phyloP scores from a whole-genome alignment of 2,888 invertebrate species.

The Chirona hameri region DNA sequence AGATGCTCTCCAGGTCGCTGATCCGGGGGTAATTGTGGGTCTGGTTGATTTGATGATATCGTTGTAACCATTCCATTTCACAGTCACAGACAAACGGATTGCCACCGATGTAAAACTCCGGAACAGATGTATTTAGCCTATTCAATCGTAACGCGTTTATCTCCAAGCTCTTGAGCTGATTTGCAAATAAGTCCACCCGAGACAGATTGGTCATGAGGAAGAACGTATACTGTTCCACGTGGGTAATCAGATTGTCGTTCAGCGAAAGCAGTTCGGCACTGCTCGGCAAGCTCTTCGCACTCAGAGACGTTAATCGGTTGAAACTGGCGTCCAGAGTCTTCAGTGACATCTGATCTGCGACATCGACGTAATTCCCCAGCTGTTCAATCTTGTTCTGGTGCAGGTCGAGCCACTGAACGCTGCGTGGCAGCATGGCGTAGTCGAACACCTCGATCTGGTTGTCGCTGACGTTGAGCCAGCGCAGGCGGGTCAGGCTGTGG shows the following conservation, averaged over 20 bases:
- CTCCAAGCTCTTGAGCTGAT: slow-evolving; percentile 61
- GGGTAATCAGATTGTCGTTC: slow-evolving; percentile 74
- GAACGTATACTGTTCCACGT: slow-evolving; percentile 80
- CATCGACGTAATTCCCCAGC: slow-evolving; percentile 76
- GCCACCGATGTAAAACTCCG: slow-evolving; percentile 77
- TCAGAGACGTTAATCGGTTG: slow-evolving; percentile 75
- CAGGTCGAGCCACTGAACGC: slow-evolving; percentile 78
- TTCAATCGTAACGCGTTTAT: slow-evolving; percentile 52
- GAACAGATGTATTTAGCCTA: slow-evolving; percentile 65
- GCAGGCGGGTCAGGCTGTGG: slow-evolving; percentile 71
- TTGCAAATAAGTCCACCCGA: slow-evolving; percentile 73
- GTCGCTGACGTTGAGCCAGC: no score
- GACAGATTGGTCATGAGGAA: slow-evolving; percentile 81
- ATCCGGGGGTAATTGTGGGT: slow-evolving; percentile 74
- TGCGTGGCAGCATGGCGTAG: slow-evolving; percentile 79
- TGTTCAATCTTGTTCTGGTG: slow-evolving; percentile 77
- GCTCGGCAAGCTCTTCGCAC: slow-evolving; percentile 76
- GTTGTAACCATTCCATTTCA: slow-evolving; percentile 85
- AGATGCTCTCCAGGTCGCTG: no score
- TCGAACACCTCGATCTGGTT: slow-evolving; percentile 79
- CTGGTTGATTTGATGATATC: slow-evolving; percentile 75
- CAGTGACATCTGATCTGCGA: slow-evolving; percentile 59
- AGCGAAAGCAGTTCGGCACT: slow-evolving; percentile 73
- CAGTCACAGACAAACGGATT: slow-evolving; percentile 86
- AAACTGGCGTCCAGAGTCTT: slow-evolving; percentile 75